Percentiles rank a stretch among this genome's conserved stretches.
Evolutionary conservation across 30 jellyfish, hydroid and myxozoan species (phyloP).

Genomic region (Cassiopea xamachana): DNA sequence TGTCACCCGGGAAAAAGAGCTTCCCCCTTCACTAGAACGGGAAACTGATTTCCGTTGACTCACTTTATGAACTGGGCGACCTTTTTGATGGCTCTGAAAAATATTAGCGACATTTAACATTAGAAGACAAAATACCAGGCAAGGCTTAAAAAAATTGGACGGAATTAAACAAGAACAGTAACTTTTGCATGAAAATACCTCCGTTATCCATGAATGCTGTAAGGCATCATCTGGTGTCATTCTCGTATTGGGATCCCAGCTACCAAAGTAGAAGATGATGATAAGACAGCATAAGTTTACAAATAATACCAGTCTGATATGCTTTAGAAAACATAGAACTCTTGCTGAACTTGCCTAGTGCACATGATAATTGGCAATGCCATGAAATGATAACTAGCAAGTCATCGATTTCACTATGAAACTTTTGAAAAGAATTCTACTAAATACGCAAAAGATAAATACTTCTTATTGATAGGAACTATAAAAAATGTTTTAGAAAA

Average conservation of each 20-base stretch:
- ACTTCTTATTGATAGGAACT: too few species aligned
- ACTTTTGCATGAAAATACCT: conserved; percentile 37
- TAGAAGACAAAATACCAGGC: background rate
- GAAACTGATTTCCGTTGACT: conserved; percentile 50
- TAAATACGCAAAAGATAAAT: too few species aligned
- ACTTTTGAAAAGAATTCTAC: too few species aligned
- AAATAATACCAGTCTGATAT: background rate
- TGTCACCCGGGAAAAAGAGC: conserved; percentile 17
- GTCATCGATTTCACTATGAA: too few species aligned
- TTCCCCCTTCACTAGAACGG: conserved; percentile 45
- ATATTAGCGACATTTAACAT: too few species aligned
- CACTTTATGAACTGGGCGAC: conserved; percentile 52
- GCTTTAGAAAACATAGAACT: background rate
- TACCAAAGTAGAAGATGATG: background rate
- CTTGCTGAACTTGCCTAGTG: background rate
- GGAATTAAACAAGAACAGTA: too few species aligned
- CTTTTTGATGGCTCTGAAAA: conserved; percentile 38
- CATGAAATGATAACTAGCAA: too few species aligned
- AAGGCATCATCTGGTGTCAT: conserved; percentile 97
- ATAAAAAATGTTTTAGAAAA: too few species aligned
- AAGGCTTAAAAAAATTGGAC: background rate
- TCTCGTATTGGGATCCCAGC: conserved; percentile 96
- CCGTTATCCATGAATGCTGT: conserved; percentile 88
- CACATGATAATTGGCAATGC: too few species aligned
- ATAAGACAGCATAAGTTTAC: background rate